A percentile compares a stretch with the other conserved stretches of the same genome.
Conservation (phyloP, 2,888 invertebrate species). For the Hirtodrosophila duncani region DNA sequence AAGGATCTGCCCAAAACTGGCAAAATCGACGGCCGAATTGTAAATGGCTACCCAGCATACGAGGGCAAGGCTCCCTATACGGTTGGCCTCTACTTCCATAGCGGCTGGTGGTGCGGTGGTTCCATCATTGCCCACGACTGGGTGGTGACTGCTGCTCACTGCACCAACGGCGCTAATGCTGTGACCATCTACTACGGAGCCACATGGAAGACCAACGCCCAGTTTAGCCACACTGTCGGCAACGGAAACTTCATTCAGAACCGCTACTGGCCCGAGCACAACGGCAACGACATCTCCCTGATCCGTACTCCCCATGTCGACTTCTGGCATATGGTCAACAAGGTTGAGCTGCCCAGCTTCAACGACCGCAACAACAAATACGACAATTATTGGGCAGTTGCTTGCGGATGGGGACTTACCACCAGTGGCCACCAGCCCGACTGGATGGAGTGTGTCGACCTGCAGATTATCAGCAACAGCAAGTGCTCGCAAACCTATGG, state of each 20-base stretch:
- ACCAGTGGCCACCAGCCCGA: slow-evolving; percentile 37
- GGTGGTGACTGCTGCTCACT: slow-evolving; percentile 51
- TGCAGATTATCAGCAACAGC: slow-evolving; percentile 61
- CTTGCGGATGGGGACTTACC: slow-evolving; percentile 78
- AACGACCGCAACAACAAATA: slow-evolving; percentile 47
- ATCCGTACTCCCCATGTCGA: slow-evolving; percentile 40
- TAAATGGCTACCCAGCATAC: slow-evolving; percentile 41
- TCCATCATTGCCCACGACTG: slow-evolving; percentile 32
- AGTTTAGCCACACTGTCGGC: slow-evolving; percentile 38
- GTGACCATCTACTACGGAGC: slow-evolving; percentile 53
- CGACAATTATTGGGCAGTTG: slow-evolving; percentile 58
- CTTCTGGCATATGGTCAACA: slow-evolving; percentile 17
- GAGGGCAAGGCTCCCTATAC: slow-evolving; percentile 48
- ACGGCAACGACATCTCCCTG: slow-evolving; percentile 54
- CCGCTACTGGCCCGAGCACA: slow-evolving; percentile 19
- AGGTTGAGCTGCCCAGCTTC: slow-evolving; percentile 29
- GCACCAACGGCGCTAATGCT: slow-evolving; percentile 31
- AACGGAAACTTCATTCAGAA: slow-evolving; percentile 58
- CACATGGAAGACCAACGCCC: slow-evolving; percentile 44
- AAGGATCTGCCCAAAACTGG: slow-evolving; percentile 18
- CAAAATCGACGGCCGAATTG: slow-evolving; percentile 37
- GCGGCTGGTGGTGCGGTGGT: slow-evolving; percentile 37
- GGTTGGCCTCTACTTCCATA: slow-evolving; percentile 42
- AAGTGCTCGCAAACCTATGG: slow-evolving; percentile 65
- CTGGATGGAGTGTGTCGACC: slow-evolving; percentile 63